Evolutionary conservation across 2,797 vertebrate genomes (phyloP).

Genomic region (Mus caroli): DNA sequence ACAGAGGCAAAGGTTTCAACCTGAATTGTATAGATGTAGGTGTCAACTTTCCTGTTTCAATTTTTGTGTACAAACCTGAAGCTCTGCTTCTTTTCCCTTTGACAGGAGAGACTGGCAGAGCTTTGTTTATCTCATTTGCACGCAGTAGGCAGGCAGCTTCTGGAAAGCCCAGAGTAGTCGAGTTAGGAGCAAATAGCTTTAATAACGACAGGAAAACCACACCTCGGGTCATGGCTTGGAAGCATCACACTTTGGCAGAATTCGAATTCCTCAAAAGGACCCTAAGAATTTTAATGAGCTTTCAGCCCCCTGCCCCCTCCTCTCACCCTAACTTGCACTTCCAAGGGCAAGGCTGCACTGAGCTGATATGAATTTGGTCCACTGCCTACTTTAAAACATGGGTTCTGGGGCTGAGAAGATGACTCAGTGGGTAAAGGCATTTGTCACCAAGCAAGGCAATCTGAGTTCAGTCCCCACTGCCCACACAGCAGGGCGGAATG

Average conservation of each 20-base stretch:
- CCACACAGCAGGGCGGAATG: not conserved
- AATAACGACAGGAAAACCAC: slow-evolving; percentile 52
- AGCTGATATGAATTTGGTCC: not conserved
- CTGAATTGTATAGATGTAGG: not conserved
- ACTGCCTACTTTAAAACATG: slow-evolving; percentile 33
- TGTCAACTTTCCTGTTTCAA: slow-evolving; percentile 12
- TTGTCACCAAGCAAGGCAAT: not conserved
- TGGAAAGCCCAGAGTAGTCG: slow-evolving; percentile 16
- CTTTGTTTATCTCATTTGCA: slow-evolving; percentile 39
- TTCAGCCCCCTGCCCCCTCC: not conserved
- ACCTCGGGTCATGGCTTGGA: slow-evolving; percentile 43
- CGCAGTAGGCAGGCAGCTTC: slow-evolving; percentile 16
- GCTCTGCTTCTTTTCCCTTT: not conserved
- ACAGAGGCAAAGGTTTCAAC: not conserved
- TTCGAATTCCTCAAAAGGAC: slow-evolving; percentile 9
- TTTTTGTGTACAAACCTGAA: slow-evolving; percentile 9
- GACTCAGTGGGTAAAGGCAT: not conserved
- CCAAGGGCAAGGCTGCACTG: not conserved
- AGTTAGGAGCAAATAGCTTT: slow-evolving; percentile 49
- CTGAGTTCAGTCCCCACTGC: not conserved
- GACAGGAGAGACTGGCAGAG: not conserved
- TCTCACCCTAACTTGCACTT: not conserved
- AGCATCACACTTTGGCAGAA: slow-evolving; percentile 63
- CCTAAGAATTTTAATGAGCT: slow-evolving; percentile 63
- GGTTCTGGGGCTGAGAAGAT: not conserved